Conservation (phyloP, 2,797 vertebrate genomes). For the Gymnodraco acuticeps region DNA sequence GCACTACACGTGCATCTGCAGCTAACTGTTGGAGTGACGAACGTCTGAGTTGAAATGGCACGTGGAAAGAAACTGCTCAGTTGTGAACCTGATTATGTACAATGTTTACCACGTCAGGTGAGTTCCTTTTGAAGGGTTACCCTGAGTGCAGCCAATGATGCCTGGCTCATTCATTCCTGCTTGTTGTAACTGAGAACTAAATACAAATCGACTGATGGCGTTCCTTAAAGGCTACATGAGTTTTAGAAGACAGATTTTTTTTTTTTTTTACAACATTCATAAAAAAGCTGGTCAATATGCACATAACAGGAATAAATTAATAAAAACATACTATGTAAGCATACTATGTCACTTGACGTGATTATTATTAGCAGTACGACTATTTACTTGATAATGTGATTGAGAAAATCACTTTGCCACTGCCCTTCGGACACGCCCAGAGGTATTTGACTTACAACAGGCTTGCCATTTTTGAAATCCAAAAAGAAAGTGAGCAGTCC, state of each 20-base stretch:
- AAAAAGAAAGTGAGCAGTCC: conserved; percentile 55
- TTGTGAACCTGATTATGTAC: conserved; percentile 56
- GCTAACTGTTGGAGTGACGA: conserved; percentile 45
- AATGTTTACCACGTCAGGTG: conserved; percentile 69
- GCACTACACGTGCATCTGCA: conserved; percentile 51
- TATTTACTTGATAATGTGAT: conserved; percentile 63
- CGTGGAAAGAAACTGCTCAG: conserved; percentile 54
- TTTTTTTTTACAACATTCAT: conserved; percentile 65
- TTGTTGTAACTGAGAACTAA: conserved; percentile 39
- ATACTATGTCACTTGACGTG: conserved; percentile 67
- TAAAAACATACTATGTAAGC: conserved; percentile 76
- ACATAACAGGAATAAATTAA: conserved; percentile 75
- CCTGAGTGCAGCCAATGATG: conserved; percentile 63
- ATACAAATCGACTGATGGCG: conserved; percentile 47
- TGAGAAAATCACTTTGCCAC: conserved; percentile 60
- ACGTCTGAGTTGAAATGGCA: conserved; percentile 69
- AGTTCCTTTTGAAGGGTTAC: conserved; percentile 66
- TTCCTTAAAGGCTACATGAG: conserved; percentile 71
- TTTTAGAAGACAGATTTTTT: conserved; percentile 46
- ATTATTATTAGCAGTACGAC: conserved; percentile 71
- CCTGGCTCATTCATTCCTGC: conserved; percentile 51
- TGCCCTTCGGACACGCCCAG: conserved; percentile 65
- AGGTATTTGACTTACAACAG: conserved; percentile 73
- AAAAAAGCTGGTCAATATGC: conserved; percentile 70
- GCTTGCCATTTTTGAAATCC: conserved; percentile 55